Percentiles rank a stretch among this genome's conserved stretches.
Evolutionary conservation across 2,113 vertebrate species (phyloP).

Genomic region (Heloderma charlesbogerti): DNA sequence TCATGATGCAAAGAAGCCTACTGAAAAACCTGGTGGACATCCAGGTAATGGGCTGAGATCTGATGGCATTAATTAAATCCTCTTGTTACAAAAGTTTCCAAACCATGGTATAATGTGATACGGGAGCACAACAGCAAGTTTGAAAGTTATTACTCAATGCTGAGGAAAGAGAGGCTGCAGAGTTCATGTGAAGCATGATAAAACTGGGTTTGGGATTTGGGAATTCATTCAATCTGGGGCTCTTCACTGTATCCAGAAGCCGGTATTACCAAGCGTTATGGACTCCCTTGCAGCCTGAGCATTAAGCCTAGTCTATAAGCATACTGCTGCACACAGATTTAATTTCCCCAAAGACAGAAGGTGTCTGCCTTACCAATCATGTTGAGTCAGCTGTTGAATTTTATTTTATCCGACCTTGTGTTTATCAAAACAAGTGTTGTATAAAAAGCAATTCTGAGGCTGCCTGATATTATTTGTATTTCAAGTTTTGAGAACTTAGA

Average conservation of each 20-base stretch:
- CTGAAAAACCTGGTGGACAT: background rate
- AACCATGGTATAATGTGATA: background rate
- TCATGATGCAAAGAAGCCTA: background rate
- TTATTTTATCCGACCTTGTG: constrained; percentile 23
- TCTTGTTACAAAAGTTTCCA: constrained; percentile 1
- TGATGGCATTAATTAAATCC: background rate
- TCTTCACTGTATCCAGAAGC: constrained; percentile 16
- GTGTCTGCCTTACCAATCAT: constrained; percentile 43
- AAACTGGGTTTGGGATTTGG: constrained; percentile 17
- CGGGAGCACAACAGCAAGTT: background rate
- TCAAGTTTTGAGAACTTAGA: background rate
- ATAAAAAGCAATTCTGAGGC: constrained; percentile 37
- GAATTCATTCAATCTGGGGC: constrained; percentile 31
- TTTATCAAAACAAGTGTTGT: constrained; percentile 34
- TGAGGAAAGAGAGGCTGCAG: background rate
- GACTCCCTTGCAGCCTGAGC: constrained; percentile 15
- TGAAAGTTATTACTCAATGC: constrained; percentile 13
- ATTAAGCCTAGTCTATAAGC: constrained; percentile 26
- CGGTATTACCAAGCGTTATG: constrained; percentile 25
- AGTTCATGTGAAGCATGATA: constrained; percentile 19
- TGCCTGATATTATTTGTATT: background rate
- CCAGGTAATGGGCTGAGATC: background rate
- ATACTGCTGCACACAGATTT: constrained; percentile 24
- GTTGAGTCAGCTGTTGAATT: constrained; percentile 40
- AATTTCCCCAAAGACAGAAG: constrained; percentile 41